Evolutionary conservation across 2,888 invertebrate species (phyloP), one percentile per base, ranked within the genome.

Genomic region (Rugalucina vietnamica): DNA sequence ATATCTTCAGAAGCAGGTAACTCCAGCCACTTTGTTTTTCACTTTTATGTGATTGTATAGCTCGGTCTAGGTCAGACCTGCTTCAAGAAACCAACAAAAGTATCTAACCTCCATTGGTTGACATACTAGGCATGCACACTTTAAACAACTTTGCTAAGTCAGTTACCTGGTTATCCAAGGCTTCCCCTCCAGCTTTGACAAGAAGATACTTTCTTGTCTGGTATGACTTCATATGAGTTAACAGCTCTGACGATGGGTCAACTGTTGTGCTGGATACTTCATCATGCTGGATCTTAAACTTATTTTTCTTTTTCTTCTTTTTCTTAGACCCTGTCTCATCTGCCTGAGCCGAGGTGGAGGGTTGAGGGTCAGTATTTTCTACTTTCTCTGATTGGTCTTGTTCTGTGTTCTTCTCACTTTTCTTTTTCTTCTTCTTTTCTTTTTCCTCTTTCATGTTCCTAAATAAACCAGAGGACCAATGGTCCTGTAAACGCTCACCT

Each of bases 241-340:
- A 57, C 24, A 87, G 73, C 54, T 80, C 80, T 49, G 70, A 39
- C 49, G 27, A 24, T 37, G 88, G 77, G n/a, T 80, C 79, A 24
- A 82, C 54, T 3, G 91, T 91, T 0, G 90, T 91, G 79, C 92
- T 92, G 2, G 90, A 89, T 12, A 93, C 82, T 37, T 91, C 91
- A 74, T 87, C 85, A 84, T 92, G 88, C 78, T 91, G 92, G 10
- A 91, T 90, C 79, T 92, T 92, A 75, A 92, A 92, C 79, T 91
- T 93, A 70, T 91, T 91, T 72, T 90, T 91, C 76, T 91, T 85
- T 73, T 89, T 90, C 69, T 86, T 88, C 79, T 84, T 81, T 60
- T 74, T 81, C 3, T 60, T 60, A 27, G 4, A 29, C 18, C 4
- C 29, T 4, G 57, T 4, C 14, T 57, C 57, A 34, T 5, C 34